These are phyloP conservation scores for Dreissena polymorpha DNA, from an alignment of 1,140 invertebrate genomes.

Conservation along the genomic window DNA sequence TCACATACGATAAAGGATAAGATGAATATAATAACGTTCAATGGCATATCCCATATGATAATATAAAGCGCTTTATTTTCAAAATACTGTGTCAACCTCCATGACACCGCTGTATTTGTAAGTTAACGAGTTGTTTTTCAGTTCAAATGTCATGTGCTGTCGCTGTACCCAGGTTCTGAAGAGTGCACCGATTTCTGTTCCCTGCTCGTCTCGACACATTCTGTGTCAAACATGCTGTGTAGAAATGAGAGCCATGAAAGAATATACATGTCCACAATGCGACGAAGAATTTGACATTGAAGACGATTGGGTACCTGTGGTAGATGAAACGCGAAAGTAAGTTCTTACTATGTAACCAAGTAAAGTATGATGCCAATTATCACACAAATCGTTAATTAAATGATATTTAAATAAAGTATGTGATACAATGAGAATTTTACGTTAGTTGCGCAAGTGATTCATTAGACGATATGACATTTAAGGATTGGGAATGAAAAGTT, in stretches of 20 bases:
- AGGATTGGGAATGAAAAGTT: constrained; percentile 12
- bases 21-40: no score
- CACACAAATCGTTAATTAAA: background rate
- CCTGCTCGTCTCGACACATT: constrained; percentile 1
- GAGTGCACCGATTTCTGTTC: constrained; percentile 23
- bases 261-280: constrained; percentile 15
- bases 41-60: no score
- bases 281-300: background rate
- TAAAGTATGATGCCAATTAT: background rate
- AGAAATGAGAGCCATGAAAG: constrained; percentile 9
- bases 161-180: constrained; percentile 12
- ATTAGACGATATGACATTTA: background rate
- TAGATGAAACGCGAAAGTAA: background rate
- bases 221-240: constrained; percentile 25
- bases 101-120: no score
- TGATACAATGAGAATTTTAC: background rate
- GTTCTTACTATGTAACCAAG: background rate
- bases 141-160: constrained; percentile 19
- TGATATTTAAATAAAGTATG: background rate
- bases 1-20: no score
- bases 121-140: no score
- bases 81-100: no score
- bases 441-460: background rate
- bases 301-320: background rate
- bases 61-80: no score